phyloP scores from a whole-genome alignment of 2,113 vertebrate genomes.

The Acanthochromis polyacanthus region DNA sequence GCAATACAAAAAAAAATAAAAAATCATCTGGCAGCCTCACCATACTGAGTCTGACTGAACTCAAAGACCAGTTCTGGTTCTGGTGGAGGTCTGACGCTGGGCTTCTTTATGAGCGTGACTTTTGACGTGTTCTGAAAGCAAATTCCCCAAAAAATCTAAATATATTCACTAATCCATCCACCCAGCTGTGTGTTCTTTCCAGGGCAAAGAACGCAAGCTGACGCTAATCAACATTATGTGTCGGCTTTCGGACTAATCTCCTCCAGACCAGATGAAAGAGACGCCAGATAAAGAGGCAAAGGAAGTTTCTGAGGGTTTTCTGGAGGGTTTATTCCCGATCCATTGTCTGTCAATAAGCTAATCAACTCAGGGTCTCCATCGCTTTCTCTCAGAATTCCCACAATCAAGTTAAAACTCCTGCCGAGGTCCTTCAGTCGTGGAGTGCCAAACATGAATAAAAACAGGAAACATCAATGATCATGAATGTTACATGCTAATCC shows the following conservation, averaged over 20 bases:
- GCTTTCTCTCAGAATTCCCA: neutral
- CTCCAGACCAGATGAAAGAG: slow-evolving; percentile 55
- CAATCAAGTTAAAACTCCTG: neutral
- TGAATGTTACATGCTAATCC: neutral
- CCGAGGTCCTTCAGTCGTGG: neutral
- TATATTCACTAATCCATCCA: slow-evolving; percentile 11
- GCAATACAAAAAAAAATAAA: no score
- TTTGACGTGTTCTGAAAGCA: slow-evolving; percentile 20
- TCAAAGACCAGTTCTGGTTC: neutral
- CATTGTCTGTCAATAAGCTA: slow-evolving; percentile 45
- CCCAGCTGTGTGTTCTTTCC: slow-evolving; percentile 17
- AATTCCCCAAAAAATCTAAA: neutral
- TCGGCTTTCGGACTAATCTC: slow-evolving; percentile 59
- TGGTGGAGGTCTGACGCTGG: neutral
- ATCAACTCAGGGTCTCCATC: slow-evolving; percentile 28
- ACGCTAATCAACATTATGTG: slow-evolving; percentile 48
- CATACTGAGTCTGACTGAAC: neutral
- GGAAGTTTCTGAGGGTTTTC: slow-evolving; percentile 55
- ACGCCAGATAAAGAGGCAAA: slow-evolving; percentile 42
- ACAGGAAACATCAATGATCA: neutral
- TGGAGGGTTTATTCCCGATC: slow-evolving; percentile 51
- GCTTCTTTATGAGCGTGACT: neutral
- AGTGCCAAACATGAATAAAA: no score
- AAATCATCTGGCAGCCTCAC: no score
- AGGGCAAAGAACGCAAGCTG: slow-evolving; percentile 29